Percentiles rank a stretch among this genome's conserved stretches.
Conservation (phyloP, 2,888 invertebrate genomes). For the Hyalella azteca region DNA sequence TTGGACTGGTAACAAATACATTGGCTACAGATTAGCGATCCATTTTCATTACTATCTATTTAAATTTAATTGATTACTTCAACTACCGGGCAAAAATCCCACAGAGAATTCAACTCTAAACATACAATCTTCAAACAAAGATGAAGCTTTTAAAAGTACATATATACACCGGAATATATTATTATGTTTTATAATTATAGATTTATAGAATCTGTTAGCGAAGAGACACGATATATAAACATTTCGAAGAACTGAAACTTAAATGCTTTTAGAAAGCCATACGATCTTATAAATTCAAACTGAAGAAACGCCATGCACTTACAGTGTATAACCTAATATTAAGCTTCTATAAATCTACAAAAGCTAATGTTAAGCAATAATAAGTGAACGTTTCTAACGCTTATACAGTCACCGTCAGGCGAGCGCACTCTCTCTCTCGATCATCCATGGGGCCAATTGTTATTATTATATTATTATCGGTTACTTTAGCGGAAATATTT, state of each 20-base stretch:
- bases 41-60: no score
- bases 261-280: constrained; percentile 17
- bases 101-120: no score
- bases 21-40: no score
- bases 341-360: constrained; percentile 12
- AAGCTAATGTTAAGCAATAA: neutral
- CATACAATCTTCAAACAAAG: no score
- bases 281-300: constrained; percentile 5
- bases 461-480: no score
- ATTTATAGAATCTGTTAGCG: constrained; percentile 27
- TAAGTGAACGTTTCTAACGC: neutral
- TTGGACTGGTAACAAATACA: no score
- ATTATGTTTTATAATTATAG: constrained; percentile 14
- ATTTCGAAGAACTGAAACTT: constrained; percentile 13
- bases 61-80: no score
- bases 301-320: constrained; percentile 22
- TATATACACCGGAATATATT: constrained; percentile 30
- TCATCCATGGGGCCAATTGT: no score
- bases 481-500: no score
- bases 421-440: no score
- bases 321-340: neutral
- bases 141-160: neutral
- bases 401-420: no score
- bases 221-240: constrained; percentile 25
- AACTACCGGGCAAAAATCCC: no score